Conservation (phyloP, 2,113 vertebrate genomes). For the Cromileptes altivelis region DNA sequence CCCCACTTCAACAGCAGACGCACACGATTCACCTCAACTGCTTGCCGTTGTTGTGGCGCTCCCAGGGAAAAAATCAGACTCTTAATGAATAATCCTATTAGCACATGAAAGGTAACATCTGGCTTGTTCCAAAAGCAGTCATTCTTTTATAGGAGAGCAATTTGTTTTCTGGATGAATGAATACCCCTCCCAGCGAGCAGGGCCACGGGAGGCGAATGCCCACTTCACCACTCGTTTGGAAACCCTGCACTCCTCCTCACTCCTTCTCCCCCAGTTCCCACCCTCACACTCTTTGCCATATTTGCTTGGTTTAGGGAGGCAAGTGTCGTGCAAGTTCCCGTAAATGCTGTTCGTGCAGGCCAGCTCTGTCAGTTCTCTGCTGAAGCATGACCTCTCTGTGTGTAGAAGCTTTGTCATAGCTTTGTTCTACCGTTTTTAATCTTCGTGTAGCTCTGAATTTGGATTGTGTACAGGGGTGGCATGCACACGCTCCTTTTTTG, state of each 20-base stretch:
- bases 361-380: background rate
- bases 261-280: no score
- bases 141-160: slow-evolving; percentile 54
- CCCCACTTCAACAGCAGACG: background rate
- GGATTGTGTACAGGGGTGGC: background rate
- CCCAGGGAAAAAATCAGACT: slow-evolving; percentile 29
- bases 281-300: no score
- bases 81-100: slow-evolving; percentile 83
- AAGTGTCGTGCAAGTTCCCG: background rate
- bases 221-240: slow-evolving; percentile 40
- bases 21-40: slow-evolving; percentile 33
- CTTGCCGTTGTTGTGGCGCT: slow-evolving; percentile 21
- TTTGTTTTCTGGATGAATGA: slow-evolving; percentile 74
- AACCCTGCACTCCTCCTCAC: background rate
- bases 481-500: background rate
- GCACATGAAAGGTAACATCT: slow-evolving; percentile 84
- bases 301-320: background rate
- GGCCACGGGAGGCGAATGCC: slow-evolving; percentile 38
- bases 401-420: background rate
- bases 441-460: slow-evolving; percentile 16
- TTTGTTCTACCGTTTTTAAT: background rate
- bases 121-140: slow-evolving; percentile 64
- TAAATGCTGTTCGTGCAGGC: slow-evolving; percentile 1
- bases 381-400: background rate
- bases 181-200: slow-evolving; percentile 31